Conservation (phyloP, 2,797 vertebrate genomes). For the Nannoperca obscura region DNA sequence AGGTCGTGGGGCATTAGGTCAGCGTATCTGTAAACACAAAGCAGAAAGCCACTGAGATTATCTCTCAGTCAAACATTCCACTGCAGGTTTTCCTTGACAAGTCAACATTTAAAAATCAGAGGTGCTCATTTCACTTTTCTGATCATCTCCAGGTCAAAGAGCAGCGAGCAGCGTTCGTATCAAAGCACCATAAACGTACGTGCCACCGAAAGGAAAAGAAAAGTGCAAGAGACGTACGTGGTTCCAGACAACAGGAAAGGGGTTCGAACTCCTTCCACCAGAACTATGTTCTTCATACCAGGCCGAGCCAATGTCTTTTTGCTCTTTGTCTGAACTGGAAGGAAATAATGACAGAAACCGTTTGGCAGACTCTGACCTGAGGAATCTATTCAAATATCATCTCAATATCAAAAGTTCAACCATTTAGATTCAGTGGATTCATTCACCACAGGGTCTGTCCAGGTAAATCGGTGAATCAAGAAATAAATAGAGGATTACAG, state of each 20-base stretch:
- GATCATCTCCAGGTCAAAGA: not conserved
- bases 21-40: slow-evolving; percentile 86
- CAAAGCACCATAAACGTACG: not conserved
- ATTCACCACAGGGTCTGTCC: not conserved
- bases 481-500: not conserved
- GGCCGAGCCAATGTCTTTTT: slow-evolving; percentile 91
- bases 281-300: slow-evolving; percentile 92
- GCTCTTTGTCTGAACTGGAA: slow-evolving; percentile 87
- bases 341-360: slow-evolving; percentile 5
- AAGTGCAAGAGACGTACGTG: slow-evolving; percentile 84
- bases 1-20: slow-evolving; percentile 97
- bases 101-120: not conserved
- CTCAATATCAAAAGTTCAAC: not conserved
- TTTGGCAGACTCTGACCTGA: not conserved
- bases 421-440: not conserved
- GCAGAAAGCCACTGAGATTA: not conserved
- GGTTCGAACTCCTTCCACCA: slow-evolving; percentile 95
- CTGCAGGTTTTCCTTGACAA: not conserved
- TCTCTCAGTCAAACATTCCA: not conserved
- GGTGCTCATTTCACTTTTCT: not conserved
- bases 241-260: slow-evolving; percentile 94
- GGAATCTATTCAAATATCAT: not conserved
- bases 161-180: not conserved
- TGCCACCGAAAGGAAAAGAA: not conserved
- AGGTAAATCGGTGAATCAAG: not conserved